phyloP scores from a whole-genome alignment of 1,140 invertebrate species.

The Nasonia vitripennis region DNA sequence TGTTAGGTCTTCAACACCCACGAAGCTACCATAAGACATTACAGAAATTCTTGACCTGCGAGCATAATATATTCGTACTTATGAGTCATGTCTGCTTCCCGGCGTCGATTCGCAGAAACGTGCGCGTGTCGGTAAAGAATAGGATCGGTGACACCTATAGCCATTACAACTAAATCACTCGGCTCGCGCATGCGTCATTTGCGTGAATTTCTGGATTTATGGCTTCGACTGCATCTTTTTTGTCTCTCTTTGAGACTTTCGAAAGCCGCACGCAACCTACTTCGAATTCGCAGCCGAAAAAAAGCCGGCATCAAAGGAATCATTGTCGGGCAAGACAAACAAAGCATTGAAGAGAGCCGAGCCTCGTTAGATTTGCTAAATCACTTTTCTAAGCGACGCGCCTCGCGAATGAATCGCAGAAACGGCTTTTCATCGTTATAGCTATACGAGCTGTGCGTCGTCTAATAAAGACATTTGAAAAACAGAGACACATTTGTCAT shows the following conservation, averaged over 20 bases:
- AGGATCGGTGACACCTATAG: neutral
- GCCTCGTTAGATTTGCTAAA: slow-evolving; percentile 22
- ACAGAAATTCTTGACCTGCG: neutral
- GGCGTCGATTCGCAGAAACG: slow-evolving; percentile 10
- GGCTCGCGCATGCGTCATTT: neutral
- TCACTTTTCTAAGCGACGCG: neutral
- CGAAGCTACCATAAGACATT: slow-evolving; percentile 17
- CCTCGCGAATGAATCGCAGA: slow-evolving; percentile 16
- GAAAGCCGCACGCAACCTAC: neutral
- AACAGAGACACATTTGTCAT: neutral
- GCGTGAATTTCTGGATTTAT: neutral
- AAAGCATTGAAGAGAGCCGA: neutral
- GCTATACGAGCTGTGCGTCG: neutral
- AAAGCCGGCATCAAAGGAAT: neutral
- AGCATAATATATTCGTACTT: neutral
- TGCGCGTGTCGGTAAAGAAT: neutral
- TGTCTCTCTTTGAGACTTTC: neutral
- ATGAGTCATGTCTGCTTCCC: slow-evolving; percentile 29
- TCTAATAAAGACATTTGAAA: slow-evolving; percentile 44
- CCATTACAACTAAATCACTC: slow-evolving; percentile 15
- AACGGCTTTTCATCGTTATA: slow-evolving; percentile 22
- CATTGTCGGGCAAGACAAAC: neutral
- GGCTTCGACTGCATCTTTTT: neutral
- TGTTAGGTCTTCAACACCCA: slow-evolving; percentile 43
- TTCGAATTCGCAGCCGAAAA: neutral